Percentiles rank a stretch among this genome's conserved stretches.
phyloP scores from a whole-genome alignment of 2,797 vertebrate genomes.

The Acomys russatus region DNA sequence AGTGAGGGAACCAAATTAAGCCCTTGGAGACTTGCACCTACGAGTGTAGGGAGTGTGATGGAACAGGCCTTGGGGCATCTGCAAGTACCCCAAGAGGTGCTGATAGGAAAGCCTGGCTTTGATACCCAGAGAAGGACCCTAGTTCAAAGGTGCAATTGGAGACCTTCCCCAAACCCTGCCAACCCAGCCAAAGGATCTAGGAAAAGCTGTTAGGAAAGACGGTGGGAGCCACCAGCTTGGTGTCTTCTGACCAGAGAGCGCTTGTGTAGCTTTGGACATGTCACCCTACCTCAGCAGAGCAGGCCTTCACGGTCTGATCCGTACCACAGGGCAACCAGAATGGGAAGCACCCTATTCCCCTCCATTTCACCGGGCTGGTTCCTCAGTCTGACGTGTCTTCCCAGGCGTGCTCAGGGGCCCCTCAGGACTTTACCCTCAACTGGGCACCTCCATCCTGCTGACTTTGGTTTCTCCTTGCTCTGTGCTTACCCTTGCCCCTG shows the following conservation, averaged over 20 bases:
- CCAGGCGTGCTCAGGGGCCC: background rate
- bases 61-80: background rate
- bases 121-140: background rate
- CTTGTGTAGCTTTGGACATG: background rate
- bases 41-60: background rate
- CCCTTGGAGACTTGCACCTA: fast-evolving
- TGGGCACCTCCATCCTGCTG: background rate
- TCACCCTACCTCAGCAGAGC: background rate
- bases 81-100: background rate
- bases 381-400: background rate
- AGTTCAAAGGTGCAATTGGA: background rate
- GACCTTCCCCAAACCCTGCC: background rate
- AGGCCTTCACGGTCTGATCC: fast-evolving
- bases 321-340: background rate
- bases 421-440: background rate
- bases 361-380: background rate
- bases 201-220: background rate
- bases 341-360: background rate
- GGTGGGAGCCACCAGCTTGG: fast-evolving
- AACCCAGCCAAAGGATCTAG: background rate
- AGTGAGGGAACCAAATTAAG: background rate
- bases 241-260: background rate
- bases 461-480: background rate
- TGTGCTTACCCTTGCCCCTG: background rate
- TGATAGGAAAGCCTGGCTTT: background rate